Base-by-base conservation (phyloP, 2,113 vertebrate genomes). In the Hydrolagus affinis region DNA sequence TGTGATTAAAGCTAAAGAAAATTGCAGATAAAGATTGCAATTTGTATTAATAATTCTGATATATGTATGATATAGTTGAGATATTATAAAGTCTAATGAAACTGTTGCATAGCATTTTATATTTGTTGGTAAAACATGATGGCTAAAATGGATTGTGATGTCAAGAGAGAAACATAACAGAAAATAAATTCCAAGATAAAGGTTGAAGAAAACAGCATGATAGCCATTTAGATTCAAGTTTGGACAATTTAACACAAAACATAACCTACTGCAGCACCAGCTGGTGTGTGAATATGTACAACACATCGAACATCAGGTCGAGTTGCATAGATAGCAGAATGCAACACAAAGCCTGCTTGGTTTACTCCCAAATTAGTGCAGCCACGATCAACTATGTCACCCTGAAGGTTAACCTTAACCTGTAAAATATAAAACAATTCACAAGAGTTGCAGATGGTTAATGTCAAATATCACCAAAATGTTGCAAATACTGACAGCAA, bases 331-430 rank as follows among this genome's bases (percentile, higher is more conserved):
- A 98, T 96, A 19, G 97, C 96, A 0, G 96, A 96, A 85, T 98
- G 98, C 78, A 99, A 90, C 0, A 89, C 95, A 91, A 99, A 98
- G 70, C 98, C 98, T 1, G 98, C 97, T 87, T 96, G 94, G 86
- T 97, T 99, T 8, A 99, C 95, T 0, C 98, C 97, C 11, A 99
- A 77, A 85, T 99, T 99, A 68, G 98, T 99, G 89, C 97, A 98
- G 44, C 98, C 98, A 64, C 97, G 92, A 88, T 99, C 98, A 56
- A 98, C 91, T 0, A 97, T 91, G 73, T 98, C 97, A 25, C 97
- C 96, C 88, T 98, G 95, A n/a, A 96, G 89, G 86, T 97, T 96
- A 86, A 98, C 91, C 90, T 98, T 99, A 86, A 99, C 96, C 98
- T 99, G 88, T 44, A 85, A 86, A 86, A 0, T 11, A 85, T 87